Percentiles rank a stretch among this genome's conserved stretches.
phyloP scores from a whole-genome alignment of 64 coral and sea anemone genomes.

The Stichodactyla mertensii region DNA sequence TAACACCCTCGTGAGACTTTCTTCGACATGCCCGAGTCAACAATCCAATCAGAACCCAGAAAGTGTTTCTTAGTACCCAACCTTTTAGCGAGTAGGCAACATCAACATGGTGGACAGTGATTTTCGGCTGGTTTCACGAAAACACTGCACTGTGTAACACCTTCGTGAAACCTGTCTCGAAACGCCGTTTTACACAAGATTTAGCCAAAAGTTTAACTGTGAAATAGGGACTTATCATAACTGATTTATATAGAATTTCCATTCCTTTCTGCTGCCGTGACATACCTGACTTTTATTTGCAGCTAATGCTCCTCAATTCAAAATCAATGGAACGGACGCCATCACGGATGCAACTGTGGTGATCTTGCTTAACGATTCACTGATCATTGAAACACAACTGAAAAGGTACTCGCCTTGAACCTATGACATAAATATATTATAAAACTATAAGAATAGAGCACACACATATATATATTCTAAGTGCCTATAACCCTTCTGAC shows the following conservation, averaged over 20 bases:
- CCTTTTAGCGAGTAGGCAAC: too few relatives aligned
- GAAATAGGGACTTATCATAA: too few relatives aligned
- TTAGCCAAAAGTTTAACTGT: too few relatives aligned
- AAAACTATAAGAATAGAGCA: not conserved
- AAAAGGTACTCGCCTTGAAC: not conserved
- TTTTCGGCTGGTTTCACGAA: too few relatives aligned
- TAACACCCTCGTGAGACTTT: too few relatives aligned
- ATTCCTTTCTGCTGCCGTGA: not conserved
- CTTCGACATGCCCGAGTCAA: not conserved
- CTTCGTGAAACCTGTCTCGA: too few relatives aligned
- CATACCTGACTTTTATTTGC: not conserved
- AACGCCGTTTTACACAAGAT: too few relatives aligned
- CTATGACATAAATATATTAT: not conserved
- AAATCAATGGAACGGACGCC: not conserved
- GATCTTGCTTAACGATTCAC: not conserved
- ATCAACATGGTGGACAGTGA: too few relatives aligned
- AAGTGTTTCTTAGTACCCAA: too few relatives aligned
- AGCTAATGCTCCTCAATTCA: slow-evolving; percentile 1
- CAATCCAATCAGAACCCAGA: too few relatives aligned
- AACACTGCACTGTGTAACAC: too few relatives aligned
- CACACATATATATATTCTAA: not conserved
- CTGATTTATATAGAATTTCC: not conserved
- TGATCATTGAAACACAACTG: not conserved
- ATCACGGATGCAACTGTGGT: not conserved
- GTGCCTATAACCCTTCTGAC: too few relatives aligned